A percentile compares a stretch with the other conserved stretches of the same genome.
Conservation (phyloP, 2,797 vertebrate genomes). For the Smutsia gigantea region DNA sequence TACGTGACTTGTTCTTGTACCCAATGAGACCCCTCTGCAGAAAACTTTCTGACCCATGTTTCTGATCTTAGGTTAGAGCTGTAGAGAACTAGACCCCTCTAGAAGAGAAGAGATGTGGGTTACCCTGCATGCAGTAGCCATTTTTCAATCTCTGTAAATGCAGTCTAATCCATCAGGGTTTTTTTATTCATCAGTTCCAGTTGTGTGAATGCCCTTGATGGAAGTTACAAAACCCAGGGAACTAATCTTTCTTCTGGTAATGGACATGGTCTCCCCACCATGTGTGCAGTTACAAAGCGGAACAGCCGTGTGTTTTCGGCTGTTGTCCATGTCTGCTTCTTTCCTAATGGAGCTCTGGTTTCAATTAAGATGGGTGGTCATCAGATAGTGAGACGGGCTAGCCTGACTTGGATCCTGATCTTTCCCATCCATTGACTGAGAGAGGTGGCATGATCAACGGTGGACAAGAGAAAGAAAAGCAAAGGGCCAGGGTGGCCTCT, state of each 20-base stretch:
- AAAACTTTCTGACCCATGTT: neutral
- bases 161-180: neutral
- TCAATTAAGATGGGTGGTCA: neutral
- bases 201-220: neutral
- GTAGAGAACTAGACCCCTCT: neutral
- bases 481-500: fast-evolving
- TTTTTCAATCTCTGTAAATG: neutral
- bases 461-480: neutral
- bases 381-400: fast-evolving
- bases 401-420: neutral
- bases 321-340: fast-evolving
- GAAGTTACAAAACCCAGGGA: neutral
- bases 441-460: neutral
- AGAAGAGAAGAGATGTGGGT: neutral
- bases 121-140: neutral
- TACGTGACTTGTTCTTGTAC: neutral
- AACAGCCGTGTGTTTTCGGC: fast-evolving
- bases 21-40: neutral
- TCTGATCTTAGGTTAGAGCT: neutral
- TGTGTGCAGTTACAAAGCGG: fast-evolving
- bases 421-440: neutral
- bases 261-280: too few species aligned
- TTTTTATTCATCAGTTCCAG: neutral
- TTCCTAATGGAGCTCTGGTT: neutral
- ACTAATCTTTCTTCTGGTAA: neutral